phyloP scores from a whole-genome alignment of 2,888 invertebrate genomes.

The Oscheius sp. region DNA sequence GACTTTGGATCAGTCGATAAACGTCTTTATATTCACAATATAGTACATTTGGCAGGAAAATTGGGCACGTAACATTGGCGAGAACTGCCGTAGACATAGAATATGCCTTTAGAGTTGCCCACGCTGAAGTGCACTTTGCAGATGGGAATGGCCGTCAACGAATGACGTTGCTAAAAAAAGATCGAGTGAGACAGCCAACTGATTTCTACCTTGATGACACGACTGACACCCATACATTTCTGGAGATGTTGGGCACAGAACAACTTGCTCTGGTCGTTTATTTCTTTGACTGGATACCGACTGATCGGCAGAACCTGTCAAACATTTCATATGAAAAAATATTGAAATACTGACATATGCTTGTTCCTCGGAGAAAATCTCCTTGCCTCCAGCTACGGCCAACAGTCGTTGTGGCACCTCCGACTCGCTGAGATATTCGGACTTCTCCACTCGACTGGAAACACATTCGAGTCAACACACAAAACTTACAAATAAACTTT shows the following conservation, averaged over 20 bases:
- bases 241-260: conserved; percentile 70
- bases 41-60: conserved; percentile 70
- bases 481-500: conserved; percentile 70
- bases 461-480: not conserved
- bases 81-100: conserved; percentile 72
- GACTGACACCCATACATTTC: conserved; percentile 67
- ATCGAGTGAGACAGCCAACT: not conserved
- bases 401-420: conserved; percentile 70
- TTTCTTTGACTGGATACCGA: conserved; percentile 64
- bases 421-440: conserved; percentile 67
- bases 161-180: conserved; percentile 70
- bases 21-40: conserved; percentile 43
- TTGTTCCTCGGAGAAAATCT: conserved; percentile 63
- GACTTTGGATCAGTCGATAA: conserved; percentile 69
- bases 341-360: conserved; percentile 58
- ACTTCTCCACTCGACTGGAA: conserved; percentile 66
- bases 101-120: conserved; percentile 64
- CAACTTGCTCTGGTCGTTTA: conserved; percentile 69
- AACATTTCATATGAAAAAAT: not conserved
- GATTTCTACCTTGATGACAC: conserved; percentile 63
- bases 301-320: conserved; percentile 68
- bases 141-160: conserved; percentile 67
- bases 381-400: conserved; percentile 50
- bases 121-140: conserved; percentile 67
- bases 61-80: conserved; percentile 71